These are phyloP conservation scores for Poecilobothrus nobilitatus DNA, from an alignment of 2,888 invertebrate genomes.

Conservation along the genomic window DNA sequence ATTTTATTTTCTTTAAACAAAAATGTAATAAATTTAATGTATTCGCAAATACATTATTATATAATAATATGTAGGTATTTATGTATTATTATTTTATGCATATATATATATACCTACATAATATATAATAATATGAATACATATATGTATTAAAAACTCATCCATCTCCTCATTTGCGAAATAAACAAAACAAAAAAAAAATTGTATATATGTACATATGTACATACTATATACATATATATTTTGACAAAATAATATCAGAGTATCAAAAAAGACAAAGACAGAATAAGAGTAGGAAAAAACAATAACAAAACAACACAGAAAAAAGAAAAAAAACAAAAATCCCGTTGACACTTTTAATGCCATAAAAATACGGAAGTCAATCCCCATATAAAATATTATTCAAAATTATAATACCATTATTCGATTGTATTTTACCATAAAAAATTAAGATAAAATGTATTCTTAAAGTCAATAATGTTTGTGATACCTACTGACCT, in stretches of 20 bases:
- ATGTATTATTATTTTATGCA: no score
- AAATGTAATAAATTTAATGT: conserved; percentile 5
- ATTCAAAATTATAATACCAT: neutral
- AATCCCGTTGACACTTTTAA: conserved; percentile 4
- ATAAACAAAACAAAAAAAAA: neutral
- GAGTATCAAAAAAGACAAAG: neutral
- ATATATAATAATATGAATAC: neutral
- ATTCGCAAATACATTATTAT: neutral
- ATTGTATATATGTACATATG: no score
- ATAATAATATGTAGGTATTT: no score
- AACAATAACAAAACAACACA: neutral
- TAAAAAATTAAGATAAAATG: neutral
- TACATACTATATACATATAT: no score
- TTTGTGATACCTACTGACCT: no score
- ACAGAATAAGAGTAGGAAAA: neutral
- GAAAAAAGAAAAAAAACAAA: neutral
- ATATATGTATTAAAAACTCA: neutral
- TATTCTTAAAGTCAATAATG: no score
- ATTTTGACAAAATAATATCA: neutral
- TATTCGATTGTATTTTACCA: neutral
- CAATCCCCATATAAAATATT: conserved; percentile 4
- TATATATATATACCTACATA: no score
- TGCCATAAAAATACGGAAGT: conserved; percentile 6
- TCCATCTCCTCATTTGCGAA: neutral
- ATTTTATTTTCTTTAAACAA: conserved; percentile 1